These are phyloP conservation scores for Mongoloraphidia duomilia DNA, from an alignment of 2,888 invertebrate genomes.

Conservation along the genomic window DNA sequence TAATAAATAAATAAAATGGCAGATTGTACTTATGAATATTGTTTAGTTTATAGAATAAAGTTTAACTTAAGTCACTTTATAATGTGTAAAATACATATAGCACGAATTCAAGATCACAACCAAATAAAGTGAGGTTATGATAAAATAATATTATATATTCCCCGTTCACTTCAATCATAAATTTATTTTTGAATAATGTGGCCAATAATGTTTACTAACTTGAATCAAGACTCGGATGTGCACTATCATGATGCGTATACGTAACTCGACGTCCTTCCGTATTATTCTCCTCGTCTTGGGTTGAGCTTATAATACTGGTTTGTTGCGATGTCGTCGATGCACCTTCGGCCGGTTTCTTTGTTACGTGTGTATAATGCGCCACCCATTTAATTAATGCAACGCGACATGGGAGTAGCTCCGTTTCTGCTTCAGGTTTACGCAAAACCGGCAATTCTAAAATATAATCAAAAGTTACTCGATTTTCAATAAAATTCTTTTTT, in stretches of 20 bases:
- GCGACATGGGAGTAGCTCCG: conserved; percentile 54
- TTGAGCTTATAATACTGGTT: conserved; percentile 14
- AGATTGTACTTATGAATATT: no score
- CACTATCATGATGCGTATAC: conserved; percentile 32
- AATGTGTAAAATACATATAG: no score
- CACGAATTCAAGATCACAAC: no score
- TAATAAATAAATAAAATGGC: no score
- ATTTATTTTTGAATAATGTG: no score
- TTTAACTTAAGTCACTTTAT: no score
- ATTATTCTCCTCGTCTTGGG: conserved; percentile 33
- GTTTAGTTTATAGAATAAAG: no score
- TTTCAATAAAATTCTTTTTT: not conserved
- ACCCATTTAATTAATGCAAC: conserved; percentile 85
- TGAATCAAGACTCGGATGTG: conserved; percentile 46
- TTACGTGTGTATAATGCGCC: conserved; percentile 67
- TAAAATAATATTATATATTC: no score
- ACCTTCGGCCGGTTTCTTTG: conserved; percentile 41
- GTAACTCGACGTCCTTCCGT: conserved; percentile 21
- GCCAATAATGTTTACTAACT: conserved; percentile 26
- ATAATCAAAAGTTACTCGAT: conserved; percentile 2
- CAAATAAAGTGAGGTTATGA: no score
- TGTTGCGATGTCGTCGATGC: conserved; percentile 18
- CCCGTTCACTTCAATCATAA: no score
- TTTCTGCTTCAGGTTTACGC: conserved; percentile 56
- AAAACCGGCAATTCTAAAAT: conserved; percentile 53